Evolutionary conservation across 2,888 invertebrate genomes (phyloP), one percentile per base, ranked within the genome.

Genomic region (Ormyrus thymus): DNA sequence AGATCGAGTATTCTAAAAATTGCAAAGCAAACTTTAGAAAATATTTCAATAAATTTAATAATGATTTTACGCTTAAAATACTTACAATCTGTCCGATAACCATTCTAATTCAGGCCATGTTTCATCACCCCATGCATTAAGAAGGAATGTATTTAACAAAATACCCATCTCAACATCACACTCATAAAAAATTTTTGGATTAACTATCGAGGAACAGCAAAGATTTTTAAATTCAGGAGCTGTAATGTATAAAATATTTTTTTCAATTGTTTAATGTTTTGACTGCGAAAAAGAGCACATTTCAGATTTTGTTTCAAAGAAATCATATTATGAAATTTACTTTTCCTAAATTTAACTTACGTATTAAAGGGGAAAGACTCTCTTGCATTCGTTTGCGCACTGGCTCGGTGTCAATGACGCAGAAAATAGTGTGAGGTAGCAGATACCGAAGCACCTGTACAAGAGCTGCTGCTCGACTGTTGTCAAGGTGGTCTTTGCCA

Each of bases 31-130:
- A 29, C 29, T 29, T 29, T 59, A 51, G 29, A 72, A 58, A 46
- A 55, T 46, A 11, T 4, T 45, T 46, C 10, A 13, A n/a, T 71
- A 48, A 48, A 50, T 62, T 48, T 78, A 69, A 43, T 74, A 65
- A 48, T 11, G 66, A 43, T 15, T 50, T 15, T 53, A 15, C 10
- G 5, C 58, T 43, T 74, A 11, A 53, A 58, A 13, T 70, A 92
- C 93, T 92, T 89, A 94, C 94, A 93, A 90, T 87, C 92, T 92
- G 86, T 92, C 90, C 13, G 92, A 90, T 85, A 94, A 91, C 95
- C 95, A 96, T 77, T 93, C 93, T 81, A 95, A 90, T 87, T 94
- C 94, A 10, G 92, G 88, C 96, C 96, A 96, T 83, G 93, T 92
- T 81, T 93, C 92, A 65, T 84, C 85, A 61, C 87, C 86, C 90